These are phyloP conservation scores for Hypselothyrea guttata DNA, from an alignment of 2,888 invertebrate genomes.

Conservation along the genomic window DNA sequence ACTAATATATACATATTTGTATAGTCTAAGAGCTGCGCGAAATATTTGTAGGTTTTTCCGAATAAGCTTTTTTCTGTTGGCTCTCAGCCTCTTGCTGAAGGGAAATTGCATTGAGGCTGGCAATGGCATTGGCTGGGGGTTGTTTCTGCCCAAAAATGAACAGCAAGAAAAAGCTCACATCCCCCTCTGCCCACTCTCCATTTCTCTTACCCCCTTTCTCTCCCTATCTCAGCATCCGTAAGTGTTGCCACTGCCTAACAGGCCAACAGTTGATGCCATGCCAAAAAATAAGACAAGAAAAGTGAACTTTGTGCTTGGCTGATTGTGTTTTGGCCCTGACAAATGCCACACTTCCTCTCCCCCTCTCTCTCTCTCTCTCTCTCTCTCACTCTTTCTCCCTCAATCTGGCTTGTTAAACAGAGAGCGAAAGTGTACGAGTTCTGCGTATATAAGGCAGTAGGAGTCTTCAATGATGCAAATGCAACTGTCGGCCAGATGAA, in stretches of 20 bases:
- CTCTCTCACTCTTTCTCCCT: neutral
- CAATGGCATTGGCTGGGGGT: conserved; percentile 78
- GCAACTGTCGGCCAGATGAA: conserved; percentile 31
- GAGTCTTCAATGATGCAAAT: conserved; percentile 23
- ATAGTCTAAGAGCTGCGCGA: conserved; percentile 6
- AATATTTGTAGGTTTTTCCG: conserved; percentile 17
- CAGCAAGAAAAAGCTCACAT: conserved; percentile 39
- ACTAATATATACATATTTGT: conserved; percentile 28
- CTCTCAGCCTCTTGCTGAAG: conserved; percentile 38
- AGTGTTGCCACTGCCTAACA: conserved; percentile 8
- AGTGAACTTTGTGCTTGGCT: conserved; percentile 73
- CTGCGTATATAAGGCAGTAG: conserved; percentile 35
- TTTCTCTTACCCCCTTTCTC: conserved; percentile 1
- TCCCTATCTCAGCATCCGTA: conserved; percentile 3
- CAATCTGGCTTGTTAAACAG: neutral
- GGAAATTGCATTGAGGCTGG: conserved; percentile 78
- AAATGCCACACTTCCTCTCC: conserved; percentile 22
- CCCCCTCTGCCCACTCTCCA: conserved; percentile 10
- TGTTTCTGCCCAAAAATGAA: conserved; percentile 46
- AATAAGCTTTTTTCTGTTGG: conserved; percentile 34
- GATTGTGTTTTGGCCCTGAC: conserved; percentile 56
- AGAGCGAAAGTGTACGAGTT: conserved; percentile 14
- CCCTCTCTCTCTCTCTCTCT: conserved; percentile 1
- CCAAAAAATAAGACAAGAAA: conserved; percentile 55
- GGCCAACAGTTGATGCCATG: conserved; percentile 62